Percentiles rank a stretch among this genome's conserved stretches.
Conservation (phyloP, 2,113 vertebrate genomes). For the Callionymus lyra region DNA sequence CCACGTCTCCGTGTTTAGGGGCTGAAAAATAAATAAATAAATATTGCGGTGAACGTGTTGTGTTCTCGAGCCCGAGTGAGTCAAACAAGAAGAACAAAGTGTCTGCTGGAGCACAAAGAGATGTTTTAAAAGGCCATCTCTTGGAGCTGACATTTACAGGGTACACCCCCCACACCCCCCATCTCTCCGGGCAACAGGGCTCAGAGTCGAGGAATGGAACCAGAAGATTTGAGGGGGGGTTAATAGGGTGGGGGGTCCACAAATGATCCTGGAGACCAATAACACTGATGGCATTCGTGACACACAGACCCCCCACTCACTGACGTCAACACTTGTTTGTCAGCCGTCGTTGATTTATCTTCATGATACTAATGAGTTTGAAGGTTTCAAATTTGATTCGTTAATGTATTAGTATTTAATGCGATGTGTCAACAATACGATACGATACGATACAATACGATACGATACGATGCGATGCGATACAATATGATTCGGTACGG, state of each 20-base stretch:
- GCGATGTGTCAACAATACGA: too few relatives aligned
- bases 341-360: too few relatives aligned
- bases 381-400: too few relatives aligned
- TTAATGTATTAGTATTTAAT: too few relatives aligned
- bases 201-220: constrained; percentile 57
- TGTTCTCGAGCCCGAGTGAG: neutral
- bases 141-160: constrained; percentile 66
- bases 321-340: too few relatives aligned
- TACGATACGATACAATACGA: too few relatives aligned
- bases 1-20: constrained; percentile 36
- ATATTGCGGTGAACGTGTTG: neutral
- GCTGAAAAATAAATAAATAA: constrained; percentile 40
- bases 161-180: constrained; percentile 31
- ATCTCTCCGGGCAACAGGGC: constrained; percentile 66
- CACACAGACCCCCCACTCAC: constrained; percentile 35
- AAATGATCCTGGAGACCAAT: constrained; percentile 52
- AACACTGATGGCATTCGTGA: constrained; percentile 52
- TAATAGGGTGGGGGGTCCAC: constrained; percentile 37
- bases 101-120: constrained; percentile 47
- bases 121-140: constrained; percentile 57
- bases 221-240: constrained; percentile 46
- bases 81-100: constrained; percentile 21
- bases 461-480: too few relatives aligned
- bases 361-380: too few relatives aligned
- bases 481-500: too few relatives aligned